Base-by-base conservation (phyloP, 2,888 invertebrate species). In the Tetranychus piercei region DNA sequence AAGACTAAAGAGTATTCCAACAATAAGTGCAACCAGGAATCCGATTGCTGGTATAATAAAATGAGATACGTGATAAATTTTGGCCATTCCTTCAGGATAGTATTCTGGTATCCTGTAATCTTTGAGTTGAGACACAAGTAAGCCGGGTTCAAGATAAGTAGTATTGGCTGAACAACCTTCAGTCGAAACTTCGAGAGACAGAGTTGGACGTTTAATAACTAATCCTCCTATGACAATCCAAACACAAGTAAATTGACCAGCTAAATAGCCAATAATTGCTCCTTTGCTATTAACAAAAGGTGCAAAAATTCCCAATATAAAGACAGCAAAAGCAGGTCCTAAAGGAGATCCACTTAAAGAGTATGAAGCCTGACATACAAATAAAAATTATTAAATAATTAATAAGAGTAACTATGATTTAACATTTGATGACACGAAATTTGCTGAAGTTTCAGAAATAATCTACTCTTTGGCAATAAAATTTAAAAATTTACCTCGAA, bases 321-420 rank as follows among this genome's bases (percentile, higher is more conserved):
- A 76, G 15, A 77, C 71, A 23, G 65, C 77, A 55, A 77, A 76
- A 34, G 76, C 44, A 1, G 77, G 76, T 1, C 75, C 77, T 8
- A 23, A 45, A 18, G 74, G 69, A 2, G 77, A 66, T 18, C 77
- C 77, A n/a, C 74, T 74, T 34, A 77, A 64, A 22, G 72, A 73
- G 72, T 73, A 69, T 9, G 76, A 70, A 15, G 76, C 77, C 72
- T 73, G 18, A 64, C 20, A 73, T 20, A 18, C 9, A 72, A 34
- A 22, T 23, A 22, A 72, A 20, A 66, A 20, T 6, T 7, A 66
- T 18, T 1, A 18, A 15, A 66, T 11, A 11, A 66, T 66, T 9
- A 66, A 15, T n/a, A n/a, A n/a, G n/a, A n/a, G n/a, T 66, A 11
- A 1, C 8, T 6, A 20, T 66, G 66, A 15, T 65, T 8, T 64